These are phyloP conservation scores for Spisula solida DNA, from an alignment of 2,888 invertebrate genomes.

Conservation along the genomic window DNA sequence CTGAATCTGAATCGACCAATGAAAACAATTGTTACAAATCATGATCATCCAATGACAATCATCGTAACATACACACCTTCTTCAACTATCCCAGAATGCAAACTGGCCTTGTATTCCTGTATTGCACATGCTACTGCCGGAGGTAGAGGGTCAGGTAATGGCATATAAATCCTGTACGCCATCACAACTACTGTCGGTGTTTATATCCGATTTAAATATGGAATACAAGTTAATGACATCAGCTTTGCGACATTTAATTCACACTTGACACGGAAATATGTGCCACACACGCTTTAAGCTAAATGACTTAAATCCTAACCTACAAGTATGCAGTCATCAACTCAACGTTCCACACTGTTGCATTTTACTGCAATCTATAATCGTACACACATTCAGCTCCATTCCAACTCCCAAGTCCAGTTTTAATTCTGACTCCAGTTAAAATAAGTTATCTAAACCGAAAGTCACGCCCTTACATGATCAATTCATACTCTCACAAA, in stretches of 20 bases:
- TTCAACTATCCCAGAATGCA: slow-evolving; percentile 62
- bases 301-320: background rate
- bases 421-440: background rate
- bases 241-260: background rate
- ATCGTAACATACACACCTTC: slow-evolving; percentile 62
- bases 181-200: slow-evolving; percentile 38
- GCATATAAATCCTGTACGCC: slow-evolving; percentile 76
- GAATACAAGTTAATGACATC: slow-evolving; percentile 11
- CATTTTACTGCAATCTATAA: background rate
- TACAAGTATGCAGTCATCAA: background rate
- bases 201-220: background rate
- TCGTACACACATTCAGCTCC: background rate
- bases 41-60: slow-evolving; percentile 49
- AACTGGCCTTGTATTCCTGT: slow-evolving; percentile 53
- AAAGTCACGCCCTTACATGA: slow-evolving; percentile 18
- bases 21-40: slow-evolving; percentile 15
- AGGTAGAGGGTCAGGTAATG: slow-evolving; percentile 47
- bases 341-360: background rate
- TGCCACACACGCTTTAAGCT: background rate
- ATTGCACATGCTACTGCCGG: slow-evolving; percentile 57
- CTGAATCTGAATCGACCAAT: slow-evolving; percentile 15
- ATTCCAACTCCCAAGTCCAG: background rate
- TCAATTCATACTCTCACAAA: background rate
- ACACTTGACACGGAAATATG: background rate
- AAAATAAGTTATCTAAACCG: background rate